A percentile compares a stretch with the other conserved stretches of the same genome.
Evolutionary conservation across 37 sponge, comb jelly and placozoan genomes (phyloP).

Genomic region (Beroe forskalii): DNA sequence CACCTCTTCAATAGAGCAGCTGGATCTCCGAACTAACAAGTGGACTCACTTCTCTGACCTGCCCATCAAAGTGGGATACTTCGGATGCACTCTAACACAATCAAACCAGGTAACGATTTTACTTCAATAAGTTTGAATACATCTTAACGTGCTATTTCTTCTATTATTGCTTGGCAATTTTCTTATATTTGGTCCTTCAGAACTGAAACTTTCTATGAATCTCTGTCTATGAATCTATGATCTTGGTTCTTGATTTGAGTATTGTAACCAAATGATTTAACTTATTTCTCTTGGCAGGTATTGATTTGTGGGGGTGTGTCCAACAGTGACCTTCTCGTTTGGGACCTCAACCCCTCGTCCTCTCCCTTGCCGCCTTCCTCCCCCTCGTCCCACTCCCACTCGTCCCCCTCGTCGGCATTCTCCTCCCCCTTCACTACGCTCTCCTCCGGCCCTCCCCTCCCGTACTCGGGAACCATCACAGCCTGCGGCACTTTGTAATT

Average conservation of each 20-base stretch:
- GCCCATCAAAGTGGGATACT: constrained; percentile 44
- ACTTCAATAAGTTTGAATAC: not conserved
- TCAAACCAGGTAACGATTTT: constrained; percentile 15
- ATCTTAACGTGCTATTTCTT: too few relatives aligned
- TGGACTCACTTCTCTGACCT: constrained; percentile 13
- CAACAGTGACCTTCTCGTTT: constrained; percentile 4
- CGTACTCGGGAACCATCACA: constrained; percentile 52
- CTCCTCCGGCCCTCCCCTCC: constrained; percentile 21
- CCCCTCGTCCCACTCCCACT: not conserved
- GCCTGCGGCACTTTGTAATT: constrained; percentile 13
- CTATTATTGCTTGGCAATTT: too few relatives aligned
- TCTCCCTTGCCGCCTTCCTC: too few relatives aligned
- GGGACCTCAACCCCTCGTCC: constrained; percentile 20
- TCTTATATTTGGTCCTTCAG: too few relatives aligned
- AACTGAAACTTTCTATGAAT: too few relatives aligned
- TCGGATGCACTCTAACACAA: constrained; percentile 33
- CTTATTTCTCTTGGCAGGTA: too few relatives aligned
- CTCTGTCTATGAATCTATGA: too few relatives aligned
- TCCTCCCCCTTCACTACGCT: not conserved
- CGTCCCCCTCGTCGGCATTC: not conserved
- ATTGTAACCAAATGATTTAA: too few relatives aligned
- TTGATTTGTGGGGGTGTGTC: constrained; percentile 53
- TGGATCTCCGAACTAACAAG: constrained; percentile 13
- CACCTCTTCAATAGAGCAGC: constrained; percentile 39
- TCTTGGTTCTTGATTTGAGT: too few relatives aligned